These are phyloP conservation scores for Patella depressa DNA, from an alignment of 2,888 invertebrate species.

Conservation along the genomic window DNA sequence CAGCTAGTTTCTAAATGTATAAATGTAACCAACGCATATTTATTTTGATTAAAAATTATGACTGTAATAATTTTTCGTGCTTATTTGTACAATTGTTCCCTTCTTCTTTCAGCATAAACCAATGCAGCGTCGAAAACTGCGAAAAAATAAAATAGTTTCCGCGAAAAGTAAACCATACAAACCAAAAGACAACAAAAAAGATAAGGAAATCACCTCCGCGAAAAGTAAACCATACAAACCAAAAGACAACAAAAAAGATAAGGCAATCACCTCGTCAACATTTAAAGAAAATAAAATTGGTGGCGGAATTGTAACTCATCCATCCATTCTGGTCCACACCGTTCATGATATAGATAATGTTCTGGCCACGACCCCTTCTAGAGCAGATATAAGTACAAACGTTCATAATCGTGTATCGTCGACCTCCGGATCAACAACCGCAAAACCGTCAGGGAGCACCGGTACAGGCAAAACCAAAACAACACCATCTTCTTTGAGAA, in stretches of 20 bases:
- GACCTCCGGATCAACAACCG: not conserved
- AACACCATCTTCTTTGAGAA: slow-evolving; percentile 14
- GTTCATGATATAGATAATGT: not conserved
- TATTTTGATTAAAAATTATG: too few species aligned
- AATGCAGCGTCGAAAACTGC: slow-evolving; percentile 7
- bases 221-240: slow-evolving; percentile 4
- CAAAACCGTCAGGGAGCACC: not conserved
- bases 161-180: not conserved
- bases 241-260: not conserved
- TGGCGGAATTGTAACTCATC: not conserved
- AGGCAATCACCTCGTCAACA: not conserved
- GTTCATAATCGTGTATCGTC: not conserved
- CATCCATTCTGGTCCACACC: not conserved
- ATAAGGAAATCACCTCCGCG: not conserved
- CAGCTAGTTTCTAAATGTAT: too few species aligned
- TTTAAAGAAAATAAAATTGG: not conserved
- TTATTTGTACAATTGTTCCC: too few species aligned
- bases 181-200: not conserved
- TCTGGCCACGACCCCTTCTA: not conserved
- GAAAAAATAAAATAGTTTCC: not conserved
- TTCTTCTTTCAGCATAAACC: too few species aligned
- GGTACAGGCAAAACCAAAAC: slow-evolving; percentile 18
- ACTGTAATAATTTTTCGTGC: too few species aligned
- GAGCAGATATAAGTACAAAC: not conserved
- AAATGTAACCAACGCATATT: too few species aligned